These are phyloP conservation scores for Perca fluviatilis DNA, from an alignment of 2,113 vertebrate species.

Conservation along the genomic window DNA sequence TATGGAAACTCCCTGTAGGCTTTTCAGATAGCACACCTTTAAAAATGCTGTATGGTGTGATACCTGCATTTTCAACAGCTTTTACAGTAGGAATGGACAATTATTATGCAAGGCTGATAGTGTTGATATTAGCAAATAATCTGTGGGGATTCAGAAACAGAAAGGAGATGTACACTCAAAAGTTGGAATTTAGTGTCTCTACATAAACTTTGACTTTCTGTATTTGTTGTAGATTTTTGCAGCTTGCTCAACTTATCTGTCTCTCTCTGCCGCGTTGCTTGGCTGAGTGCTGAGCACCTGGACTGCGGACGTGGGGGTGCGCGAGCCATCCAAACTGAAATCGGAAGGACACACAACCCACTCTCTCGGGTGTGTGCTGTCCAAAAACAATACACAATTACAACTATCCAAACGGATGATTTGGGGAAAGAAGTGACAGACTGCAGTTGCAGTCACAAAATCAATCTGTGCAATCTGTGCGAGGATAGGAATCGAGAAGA, in stretches of 20 bases:
- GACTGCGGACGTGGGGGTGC: neutral
- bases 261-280: neutral
- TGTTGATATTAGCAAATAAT: neutral
- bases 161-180: too few relatives aligned
- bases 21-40: conserved; percentile 30
- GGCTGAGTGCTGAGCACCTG: neutral
- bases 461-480: neutral
- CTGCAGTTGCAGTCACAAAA: neutral
- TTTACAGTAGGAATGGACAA: neutral
- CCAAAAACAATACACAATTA: neutral
- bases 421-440: neutral
- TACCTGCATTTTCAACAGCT: neutral
- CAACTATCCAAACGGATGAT: neutral
- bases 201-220: too few relatives aligned
- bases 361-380: neutral
- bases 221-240: too few relatives aligned
- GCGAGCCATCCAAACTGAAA: neutral
- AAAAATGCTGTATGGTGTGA: neutral
- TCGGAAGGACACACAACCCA: neutral
- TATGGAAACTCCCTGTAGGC: conserved; percentile 1
- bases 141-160: neutral
- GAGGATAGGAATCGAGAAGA: too few relatives aligned
- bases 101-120: neutral
- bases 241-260: neutral
- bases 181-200: too few relatives aligned